Conservation (phyloP, 1,140 invertebrate species). For the Thaumatotibia leucotreta region DNA sequence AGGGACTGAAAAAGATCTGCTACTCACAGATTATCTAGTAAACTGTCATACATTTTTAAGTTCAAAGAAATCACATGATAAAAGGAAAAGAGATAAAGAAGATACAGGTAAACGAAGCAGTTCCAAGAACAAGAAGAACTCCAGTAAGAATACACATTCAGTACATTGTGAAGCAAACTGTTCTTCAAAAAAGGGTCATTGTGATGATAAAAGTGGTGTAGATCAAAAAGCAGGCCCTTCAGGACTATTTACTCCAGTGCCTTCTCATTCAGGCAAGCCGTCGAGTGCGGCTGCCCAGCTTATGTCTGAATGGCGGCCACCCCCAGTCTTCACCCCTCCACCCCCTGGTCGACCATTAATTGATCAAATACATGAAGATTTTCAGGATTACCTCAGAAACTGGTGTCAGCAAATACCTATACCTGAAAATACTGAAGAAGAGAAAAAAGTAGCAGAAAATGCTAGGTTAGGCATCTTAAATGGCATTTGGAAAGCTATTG, state of each 20-base stretch:
- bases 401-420: conserved; percentile 52
- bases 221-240: neutral
- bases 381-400: conserved; percentile 38
- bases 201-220: neutral
- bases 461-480: conserved; percentile 38
- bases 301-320: neutral
- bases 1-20: neutral
- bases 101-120: neutral
- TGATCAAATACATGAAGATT: conserved; percentile 38
- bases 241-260: neutral
- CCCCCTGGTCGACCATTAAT: neutral
- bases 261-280: neutral
- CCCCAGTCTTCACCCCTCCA: neutral
- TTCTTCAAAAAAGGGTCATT: no score
- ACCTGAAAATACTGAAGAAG: conserved; percentile 19
- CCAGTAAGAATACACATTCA: neutral
- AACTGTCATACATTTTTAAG: neutral
- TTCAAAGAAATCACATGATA: neutral
- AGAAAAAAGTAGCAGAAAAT: conserved; percentile 30
- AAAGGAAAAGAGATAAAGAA: neutral
- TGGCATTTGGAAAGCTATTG: conserved; percentile 43
- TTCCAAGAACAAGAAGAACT: neutral
- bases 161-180: neutral
- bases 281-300: neutral
- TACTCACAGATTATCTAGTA: neutral